These are phyloP conservation scores for Cisticola juncidis DNA, from an alignment of 2,113 vertebrate genomes.

Conservation along the genomic window DNA sequence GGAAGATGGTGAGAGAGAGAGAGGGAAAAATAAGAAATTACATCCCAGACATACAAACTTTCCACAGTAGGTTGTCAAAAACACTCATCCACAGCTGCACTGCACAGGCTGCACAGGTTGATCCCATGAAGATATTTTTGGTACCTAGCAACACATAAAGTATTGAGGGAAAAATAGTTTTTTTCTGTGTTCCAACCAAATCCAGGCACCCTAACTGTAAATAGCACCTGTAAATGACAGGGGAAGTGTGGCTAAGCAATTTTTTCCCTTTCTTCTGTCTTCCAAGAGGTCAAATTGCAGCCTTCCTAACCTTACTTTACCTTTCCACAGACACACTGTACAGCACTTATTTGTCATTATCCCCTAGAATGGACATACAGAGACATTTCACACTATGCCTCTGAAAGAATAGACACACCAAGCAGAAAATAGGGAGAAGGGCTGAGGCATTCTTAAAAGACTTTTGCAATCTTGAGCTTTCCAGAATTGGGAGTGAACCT, in stretches of 20 bases:
- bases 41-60: neutral
- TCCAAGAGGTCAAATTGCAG: neutral
- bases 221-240: neutral
- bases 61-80: constrained; percentile 78
- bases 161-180: neutral
- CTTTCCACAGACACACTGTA: neutral
- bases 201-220: neutral
- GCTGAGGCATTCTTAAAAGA: neutral
- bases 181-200: neutral
- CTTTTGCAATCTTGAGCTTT: neutral
- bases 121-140: constrained; percentile 80
- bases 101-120: constrained; percentile 74
- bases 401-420: neutral
- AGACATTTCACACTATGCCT: neutral
- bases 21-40: neutral
- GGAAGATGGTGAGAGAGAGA: neutral
- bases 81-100: constrained; percentile 73
- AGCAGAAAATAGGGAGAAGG: neutral
- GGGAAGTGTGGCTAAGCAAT: neutral
- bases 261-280: neutral
- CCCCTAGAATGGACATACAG: accelerated
- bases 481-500: neutral
- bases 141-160: constrained; percentile 67
- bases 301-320: neutral
- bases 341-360: neutral